phyloP scores from a whole-genome alignment of 2,797 vertebrate genomes.

The Chromobotia macracanthus region DNA sequence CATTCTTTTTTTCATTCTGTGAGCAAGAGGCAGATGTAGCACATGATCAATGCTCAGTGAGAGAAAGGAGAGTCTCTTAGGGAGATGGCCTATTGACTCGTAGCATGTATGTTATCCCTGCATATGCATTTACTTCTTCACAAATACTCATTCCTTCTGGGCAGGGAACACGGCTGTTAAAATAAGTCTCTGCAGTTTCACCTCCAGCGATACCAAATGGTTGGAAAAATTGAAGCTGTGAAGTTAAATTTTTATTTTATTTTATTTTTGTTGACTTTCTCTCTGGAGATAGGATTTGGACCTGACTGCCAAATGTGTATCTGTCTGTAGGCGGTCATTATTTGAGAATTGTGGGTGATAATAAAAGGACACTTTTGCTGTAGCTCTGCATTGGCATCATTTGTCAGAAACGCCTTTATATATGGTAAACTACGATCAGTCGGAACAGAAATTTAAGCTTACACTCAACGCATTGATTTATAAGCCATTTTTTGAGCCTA shows the following conservation, averaged over 20 bases:
- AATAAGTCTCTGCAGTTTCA: neutral
- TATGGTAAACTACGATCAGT: constrained; percentile 16
- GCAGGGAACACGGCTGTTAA: neutral
- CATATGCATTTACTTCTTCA: constrained; percentile 35
- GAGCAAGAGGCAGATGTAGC: constrained; percentile 46
- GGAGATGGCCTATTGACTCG: constrained; percentile 47
- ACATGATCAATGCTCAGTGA: constrained; percentile 45
- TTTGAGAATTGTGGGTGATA: constrained; percentile 31
- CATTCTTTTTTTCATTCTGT: constrained; percentile 25
- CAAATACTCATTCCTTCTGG: constrained; percentile 39
- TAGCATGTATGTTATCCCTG: constrained; percentile 5
- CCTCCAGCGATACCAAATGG: constrained; percentile 26
- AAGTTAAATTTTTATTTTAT: constrained; percentile 7
- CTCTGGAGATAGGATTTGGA: constrained; percentile 38
- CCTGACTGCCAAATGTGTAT: constrained; percentile 1
- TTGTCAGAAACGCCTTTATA: neutral
- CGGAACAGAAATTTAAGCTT: neutral
- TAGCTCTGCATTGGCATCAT: constrained; percentile 16
- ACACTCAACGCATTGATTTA: constrained; percentile 8
- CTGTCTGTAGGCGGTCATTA: constrained; percentile 15
- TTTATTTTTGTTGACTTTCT: constrained; percentile 13
- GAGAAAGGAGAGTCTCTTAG: constrained; percentile 33
- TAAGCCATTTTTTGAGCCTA: constrained; percentile 3
- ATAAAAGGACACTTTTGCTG: constrained; percentile 26
- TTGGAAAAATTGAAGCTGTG: constrained; percentile 24